Evolutionary conservation across 2,888 invertebrate genomes (phyloP).

Genomic region (Tetragnatha montana): DNA sequence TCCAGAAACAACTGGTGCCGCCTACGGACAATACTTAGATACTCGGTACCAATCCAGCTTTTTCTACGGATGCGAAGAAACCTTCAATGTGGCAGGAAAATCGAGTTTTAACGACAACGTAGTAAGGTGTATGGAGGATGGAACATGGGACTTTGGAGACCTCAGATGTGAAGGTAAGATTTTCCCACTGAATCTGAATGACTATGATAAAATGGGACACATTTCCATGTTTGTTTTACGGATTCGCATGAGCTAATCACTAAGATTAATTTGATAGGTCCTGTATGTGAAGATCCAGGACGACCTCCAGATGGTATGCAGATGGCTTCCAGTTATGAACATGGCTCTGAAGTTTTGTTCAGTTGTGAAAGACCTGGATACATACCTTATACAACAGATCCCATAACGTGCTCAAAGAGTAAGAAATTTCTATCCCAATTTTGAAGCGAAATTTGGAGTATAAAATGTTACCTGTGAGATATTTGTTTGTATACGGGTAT

Average conservation of each 20-base stretch:
- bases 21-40: conserved; percentile 90
- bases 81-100: conserved; percentile 94
- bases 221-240: not conserved
- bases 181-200: not conserved
- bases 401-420: conserved; percentile 88
- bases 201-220: no score
- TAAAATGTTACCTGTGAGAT: no score
- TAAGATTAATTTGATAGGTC: conserved; percentile 78
- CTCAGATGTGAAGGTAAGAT: conserved; percentile 87
- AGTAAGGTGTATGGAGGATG: conserved; percentile 92
- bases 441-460: no score
- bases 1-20: conserved; percentile 92
- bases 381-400: conserved; percentile 91
- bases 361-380: conserved; percentile 94
- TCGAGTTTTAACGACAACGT: conserved; percentile 93
- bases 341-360: conserved; percentile 91
- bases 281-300: conserved; percentile 96
- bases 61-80: conserved; percentile 93
- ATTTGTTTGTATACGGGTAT: no score
- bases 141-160: conserved; percentile 98
- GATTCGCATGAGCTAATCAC: not conserved
- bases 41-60: conserved; percentile 94
- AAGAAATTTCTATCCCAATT: no score
- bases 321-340: conserved; percentile 81
- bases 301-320: conserved; percentile 94